Conservation (phyloP, 2,888 invertebrate species). For the Drosophila melanosoma region DNA sequence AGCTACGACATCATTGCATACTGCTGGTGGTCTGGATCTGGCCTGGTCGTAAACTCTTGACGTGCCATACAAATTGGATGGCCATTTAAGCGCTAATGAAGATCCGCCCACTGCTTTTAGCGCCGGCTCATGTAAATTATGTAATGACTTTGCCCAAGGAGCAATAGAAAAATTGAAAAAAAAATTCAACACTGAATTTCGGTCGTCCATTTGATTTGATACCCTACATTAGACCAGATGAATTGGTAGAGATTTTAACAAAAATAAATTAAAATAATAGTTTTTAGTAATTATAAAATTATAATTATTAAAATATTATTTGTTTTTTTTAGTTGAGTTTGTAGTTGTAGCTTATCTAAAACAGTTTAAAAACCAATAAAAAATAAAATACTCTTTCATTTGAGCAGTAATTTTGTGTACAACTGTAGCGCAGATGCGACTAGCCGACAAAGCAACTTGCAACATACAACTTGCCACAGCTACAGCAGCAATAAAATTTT, state of each 20-base stretch:
- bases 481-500: constrained; percentile 52
- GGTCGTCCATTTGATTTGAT: background rate
- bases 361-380: background rate
- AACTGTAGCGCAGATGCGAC: constrained; percentile 1
- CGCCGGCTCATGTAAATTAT: constrained; percentile 54
- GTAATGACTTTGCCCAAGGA: background rate
- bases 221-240: background rate
- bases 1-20: constrained; percentile 28
- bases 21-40: constrained; percentile 49
- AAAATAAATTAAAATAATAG: background rate
- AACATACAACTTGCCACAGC: background rate
- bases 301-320: background rate
- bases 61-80: constrained; percentile 50
- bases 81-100: constrained; percentile 68
- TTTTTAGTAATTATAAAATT: background rate
- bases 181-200: background rate
- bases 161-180: background rate
- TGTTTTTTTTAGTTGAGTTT: no score
- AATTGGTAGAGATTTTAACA: background rate
- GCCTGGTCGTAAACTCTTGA: constrained; percentile 23
- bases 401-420: background rate
- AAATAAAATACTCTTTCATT: background rate
- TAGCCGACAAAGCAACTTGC: background rate
- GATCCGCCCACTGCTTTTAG: constrained; percentile 76
- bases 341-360: no score